Percentiles rank a stretch among this genome's conserved stretches.
Conservation (phyloP, 2,113 vertebrate species). For the Suncus etruscus region DNA sequence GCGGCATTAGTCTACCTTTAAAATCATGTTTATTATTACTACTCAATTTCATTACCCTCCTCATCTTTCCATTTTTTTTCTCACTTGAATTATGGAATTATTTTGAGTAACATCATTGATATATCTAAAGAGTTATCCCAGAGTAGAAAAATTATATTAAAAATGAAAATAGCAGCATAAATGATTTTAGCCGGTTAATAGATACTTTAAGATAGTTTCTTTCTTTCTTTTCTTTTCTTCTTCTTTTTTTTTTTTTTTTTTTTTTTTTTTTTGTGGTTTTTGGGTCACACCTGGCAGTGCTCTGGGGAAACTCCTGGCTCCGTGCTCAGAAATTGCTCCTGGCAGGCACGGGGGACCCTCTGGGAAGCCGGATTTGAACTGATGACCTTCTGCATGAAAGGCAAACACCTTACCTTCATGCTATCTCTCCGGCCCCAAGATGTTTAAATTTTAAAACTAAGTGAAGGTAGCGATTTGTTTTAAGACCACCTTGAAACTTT, state of each 20-base stretch:
- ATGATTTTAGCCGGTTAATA: slow-evolving; percentile 45
- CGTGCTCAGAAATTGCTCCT: no score
- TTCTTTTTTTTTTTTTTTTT: no score
- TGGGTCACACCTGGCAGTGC: no score
- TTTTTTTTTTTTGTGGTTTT: no score
- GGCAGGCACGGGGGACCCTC: no score
- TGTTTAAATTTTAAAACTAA: slow-evolving; percentile 53
- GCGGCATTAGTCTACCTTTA: slow-evolving; percentile 57
- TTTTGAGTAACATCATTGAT: slow-evolving; percentile 40
- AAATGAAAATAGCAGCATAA: slow-evolving; percentile 45
- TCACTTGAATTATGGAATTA: slow-evolving; percentile 55
- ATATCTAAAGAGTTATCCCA: slow-evolving; percentile 44
- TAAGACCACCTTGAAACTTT: slow-evolving; percentile 36
- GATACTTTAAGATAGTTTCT: slow-evolving; percentile 22
- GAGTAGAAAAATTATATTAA: slow-evolving; percentile 54
- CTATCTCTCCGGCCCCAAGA: no score
- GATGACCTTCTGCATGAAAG: no score
- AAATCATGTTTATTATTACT: slow-evolving; percentile 71
- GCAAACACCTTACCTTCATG: no score
- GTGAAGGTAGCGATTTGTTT: slow-evolving; percentile 46
- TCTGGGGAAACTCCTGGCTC: no score
- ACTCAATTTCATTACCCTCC: slow-evolving; percentile 36
- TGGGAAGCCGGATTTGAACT: no score
- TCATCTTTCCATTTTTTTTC: slow-evolving; percentile 62
- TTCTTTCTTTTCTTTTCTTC: no score